Evolutionary conservation across 1,140 invertebrate species (phyloP).

Genomic region (Euglossa dilemma): DNA sequence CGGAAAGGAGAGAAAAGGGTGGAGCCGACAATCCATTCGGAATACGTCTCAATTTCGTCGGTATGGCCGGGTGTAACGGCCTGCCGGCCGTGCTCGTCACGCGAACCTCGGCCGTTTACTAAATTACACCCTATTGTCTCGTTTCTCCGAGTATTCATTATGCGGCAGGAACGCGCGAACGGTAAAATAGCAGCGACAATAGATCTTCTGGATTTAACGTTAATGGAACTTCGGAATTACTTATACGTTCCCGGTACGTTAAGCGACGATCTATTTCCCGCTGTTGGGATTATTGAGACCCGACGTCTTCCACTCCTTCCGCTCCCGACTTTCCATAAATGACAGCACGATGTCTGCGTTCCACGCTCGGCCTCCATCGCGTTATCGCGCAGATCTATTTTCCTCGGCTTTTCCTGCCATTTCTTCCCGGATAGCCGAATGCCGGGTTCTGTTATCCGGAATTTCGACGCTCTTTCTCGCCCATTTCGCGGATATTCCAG

Average conservation of each 20-base stretch:
- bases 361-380: background rate
- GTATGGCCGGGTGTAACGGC: background rate
- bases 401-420: no score
- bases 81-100: constrained; percentile 3
- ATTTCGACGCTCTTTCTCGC: background rate
- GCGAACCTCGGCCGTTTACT: constrained; percentile 17
- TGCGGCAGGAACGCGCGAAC: constrained; percentile 17
- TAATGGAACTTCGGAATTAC: constrained; percentile 41
- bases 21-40: constrained; percentile 36
- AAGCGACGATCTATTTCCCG: constrained; percentile 26
- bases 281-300: constrained; percentile 7
- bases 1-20: constrained; percentile 32
- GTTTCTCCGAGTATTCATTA: constrained; percentile 29
- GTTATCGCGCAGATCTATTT: no score
- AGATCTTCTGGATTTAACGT: constrained; percentile 41
- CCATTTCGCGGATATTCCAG: no score
- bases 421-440: background rate
- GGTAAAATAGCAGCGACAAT: constrained; percentile 30
- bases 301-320: background rate
- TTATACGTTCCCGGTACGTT: constrained; percentile 21
- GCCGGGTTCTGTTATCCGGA: background rate
- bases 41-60: constrained; percentile 49
- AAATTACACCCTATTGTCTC: constrained; percentile 42
- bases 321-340: background rate
- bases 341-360: background rate